These are phyloP conservation scores for Malurus leucopterus DNA, from an alignment of 2,797 vertebrate genomes.

Conservation along the genomic window DNA sequence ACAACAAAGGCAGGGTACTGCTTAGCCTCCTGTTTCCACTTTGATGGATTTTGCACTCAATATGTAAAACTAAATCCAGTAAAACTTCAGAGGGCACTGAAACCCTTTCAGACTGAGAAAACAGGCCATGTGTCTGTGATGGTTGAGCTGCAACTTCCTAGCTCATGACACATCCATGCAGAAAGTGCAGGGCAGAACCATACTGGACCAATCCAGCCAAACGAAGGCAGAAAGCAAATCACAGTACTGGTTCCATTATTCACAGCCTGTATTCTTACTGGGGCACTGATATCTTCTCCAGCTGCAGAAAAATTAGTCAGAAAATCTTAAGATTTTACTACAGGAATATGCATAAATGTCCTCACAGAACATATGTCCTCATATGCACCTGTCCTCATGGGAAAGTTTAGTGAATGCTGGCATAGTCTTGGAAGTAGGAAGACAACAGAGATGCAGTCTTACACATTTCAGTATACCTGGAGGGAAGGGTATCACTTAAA, in stretches of 20 bases:
- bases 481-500: neutral
- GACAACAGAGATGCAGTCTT: neutral
- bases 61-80: neutral
- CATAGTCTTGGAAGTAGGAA: neutral
- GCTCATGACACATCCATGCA: neutral
- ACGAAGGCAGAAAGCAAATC: neutral
- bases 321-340: neutral
- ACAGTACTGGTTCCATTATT: neutral
- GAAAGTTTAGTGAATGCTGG: neutral
- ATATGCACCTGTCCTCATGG: neutral
- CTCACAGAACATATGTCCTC: neutral
- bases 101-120: neutral
- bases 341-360: neutral
- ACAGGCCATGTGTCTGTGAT: accelerated
- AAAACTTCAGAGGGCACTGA: neutral
- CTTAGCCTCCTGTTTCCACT: neutral
- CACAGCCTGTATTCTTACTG: neutral
- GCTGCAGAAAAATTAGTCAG: neutral
- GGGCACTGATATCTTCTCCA: neutral
- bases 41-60: neutral
- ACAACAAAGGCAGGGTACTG: neutral
- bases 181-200: neutral
- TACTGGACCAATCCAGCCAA: neutral
- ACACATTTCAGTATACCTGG: neutral
- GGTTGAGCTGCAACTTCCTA: neutral